Evolutionary conservation across 2,113 vertebrate species (phyloP), one percentile per base, ranked within the genome.

Genomic region (Forbesichthys papilliferus): DNA sequence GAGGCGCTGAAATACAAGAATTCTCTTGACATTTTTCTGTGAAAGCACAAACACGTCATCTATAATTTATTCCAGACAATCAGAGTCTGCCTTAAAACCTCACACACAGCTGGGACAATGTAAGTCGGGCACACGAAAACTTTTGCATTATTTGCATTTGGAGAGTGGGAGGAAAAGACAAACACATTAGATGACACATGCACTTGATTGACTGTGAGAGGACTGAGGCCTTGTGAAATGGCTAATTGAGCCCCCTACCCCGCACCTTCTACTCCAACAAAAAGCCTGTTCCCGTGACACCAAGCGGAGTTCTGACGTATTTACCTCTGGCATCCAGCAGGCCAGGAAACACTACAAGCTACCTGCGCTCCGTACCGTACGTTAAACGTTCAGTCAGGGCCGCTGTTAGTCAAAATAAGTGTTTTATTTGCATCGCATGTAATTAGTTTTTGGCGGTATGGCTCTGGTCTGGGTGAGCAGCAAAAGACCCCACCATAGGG

Each of bases 141-240:
- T 86, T 80, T 77, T 80, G 74, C 61, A 83, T 87, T 87, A 78
- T 84, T 83, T 86, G 77, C 71, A 59, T 73, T 64, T 78, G 61
- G 69, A 73, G 78, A 73, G 84, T 80, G 82, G 81, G 82, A 53
- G 84, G 81, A 74, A 82, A 84, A 86, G 81, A 72, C 77, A 79
- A 88, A 89, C 73, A 71, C 71, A 88, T 90, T 85, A 86, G 75
- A 74, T 69, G 81, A 79, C 73, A 71, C 76, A 64, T 80, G 85
- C 73, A 34, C 77, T 76, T 82, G 84, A 80, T 85, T 85, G 80
- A 68, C 72, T 71, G 0, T 8, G 65, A 79, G 73, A 72, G 72
- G 83, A 81, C 76, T 9, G 48, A 69, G 61, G 73, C 67, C 64
- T 83, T 84, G 75, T 79, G 84, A 80, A 82, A 82, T 68, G 75